Evolutionary conservation across 2,113 vertebrate genomes (phyloP).

Genomic region (Pandion haliaetus): DNA sequence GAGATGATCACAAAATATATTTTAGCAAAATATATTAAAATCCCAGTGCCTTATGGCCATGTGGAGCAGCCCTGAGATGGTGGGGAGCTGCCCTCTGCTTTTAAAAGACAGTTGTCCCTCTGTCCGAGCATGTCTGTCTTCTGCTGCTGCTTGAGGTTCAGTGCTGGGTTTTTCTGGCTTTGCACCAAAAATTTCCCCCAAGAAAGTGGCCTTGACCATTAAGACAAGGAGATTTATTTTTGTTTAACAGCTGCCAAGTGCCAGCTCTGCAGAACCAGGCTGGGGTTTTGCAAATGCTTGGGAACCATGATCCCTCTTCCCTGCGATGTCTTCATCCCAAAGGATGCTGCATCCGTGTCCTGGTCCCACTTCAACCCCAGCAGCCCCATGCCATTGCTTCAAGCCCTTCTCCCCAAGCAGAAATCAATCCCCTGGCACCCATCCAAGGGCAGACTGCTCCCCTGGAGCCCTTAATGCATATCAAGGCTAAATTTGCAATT

Average conservation of each 20-base stretch:
- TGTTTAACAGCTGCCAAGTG: not conserved
- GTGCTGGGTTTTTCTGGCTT: not conserved
- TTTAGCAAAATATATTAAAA: not conserved
- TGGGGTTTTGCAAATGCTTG: not conserved
- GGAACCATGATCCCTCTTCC: not conserved
- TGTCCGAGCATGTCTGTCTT: fast-evolving
- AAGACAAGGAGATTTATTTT: not conserved
- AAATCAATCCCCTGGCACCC: not conserved
- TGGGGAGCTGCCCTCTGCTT: not conserved
- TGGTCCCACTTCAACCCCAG: not conserved
- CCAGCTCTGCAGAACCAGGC: not conserved
- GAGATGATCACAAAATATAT: not conserved
- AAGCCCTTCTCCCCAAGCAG: not conserved
- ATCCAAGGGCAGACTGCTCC: not conserved
- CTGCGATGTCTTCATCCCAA: fast-evolving
- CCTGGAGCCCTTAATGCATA: not conserved
- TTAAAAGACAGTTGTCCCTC: not conserved
- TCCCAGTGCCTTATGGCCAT: not conserved
- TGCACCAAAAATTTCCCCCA: not conserved
- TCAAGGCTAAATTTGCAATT: not conserved
- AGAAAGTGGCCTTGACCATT: not conserved
- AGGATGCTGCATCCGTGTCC: not conserved
- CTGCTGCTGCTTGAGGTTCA: not conserved
- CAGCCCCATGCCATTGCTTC: fast-evolving
- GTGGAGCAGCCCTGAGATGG: not conserved